phyloP scores from a whole-genome alignment of 2,888 invertebrate genomes.

The Troides oblongomaculatus region DNA sequence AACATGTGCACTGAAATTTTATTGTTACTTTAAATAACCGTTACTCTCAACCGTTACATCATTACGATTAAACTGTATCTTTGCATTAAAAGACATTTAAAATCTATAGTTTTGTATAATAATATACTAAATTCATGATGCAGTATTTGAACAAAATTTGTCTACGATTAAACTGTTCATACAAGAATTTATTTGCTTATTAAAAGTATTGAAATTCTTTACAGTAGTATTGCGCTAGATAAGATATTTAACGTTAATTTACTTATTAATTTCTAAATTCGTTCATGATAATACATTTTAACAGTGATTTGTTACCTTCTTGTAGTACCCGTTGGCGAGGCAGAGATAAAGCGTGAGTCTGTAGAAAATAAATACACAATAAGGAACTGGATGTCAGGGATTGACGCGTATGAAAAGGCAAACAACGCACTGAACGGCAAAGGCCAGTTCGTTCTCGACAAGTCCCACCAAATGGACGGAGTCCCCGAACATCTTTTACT shows the following conservation, averaged over 20 bases:
- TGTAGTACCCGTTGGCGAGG: slow-evolving; percentile 68
- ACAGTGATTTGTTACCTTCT: slow-evolving; percentile 2
- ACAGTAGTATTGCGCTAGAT: too few species aligned
- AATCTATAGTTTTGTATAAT: too few species aligned
- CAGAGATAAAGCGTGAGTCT: slow-evolving; percentile 77
- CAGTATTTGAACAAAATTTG: too few species aligned
- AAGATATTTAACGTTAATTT: too few species aligned
- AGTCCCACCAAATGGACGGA: slow-evolving; percentile 75
- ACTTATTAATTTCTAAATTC: too few species aligned
- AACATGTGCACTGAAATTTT: not conserved
- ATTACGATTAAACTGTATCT: too few species aligned
- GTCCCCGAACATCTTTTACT: slow-evolving; percentile 82
- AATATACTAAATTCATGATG: too few species aligned
- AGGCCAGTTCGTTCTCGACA: slow-evolving; percentile 68
- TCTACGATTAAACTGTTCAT: too few species aligned
- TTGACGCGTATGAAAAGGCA: slow-evolving; percentile 68
- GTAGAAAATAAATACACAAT: slow-evolving; percentile 79
- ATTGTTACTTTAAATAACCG: not conserved
- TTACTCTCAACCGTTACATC: not conserved
- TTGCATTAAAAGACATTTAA: too few species aligned
- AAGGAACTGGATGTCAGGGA: slow-evolving; percentile 73
- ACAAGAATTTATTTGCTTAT: too few species aligned
- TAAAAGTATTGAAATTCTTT: too few species aligned
- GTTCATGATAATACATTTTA: too few species aligned
- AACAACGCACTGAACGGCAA: slow-evolving; percentile 68